Base-by-base conservation (phyloP, 1,140 invertebrate genomes). In the Dendrolimus kikuchii region DNA sequence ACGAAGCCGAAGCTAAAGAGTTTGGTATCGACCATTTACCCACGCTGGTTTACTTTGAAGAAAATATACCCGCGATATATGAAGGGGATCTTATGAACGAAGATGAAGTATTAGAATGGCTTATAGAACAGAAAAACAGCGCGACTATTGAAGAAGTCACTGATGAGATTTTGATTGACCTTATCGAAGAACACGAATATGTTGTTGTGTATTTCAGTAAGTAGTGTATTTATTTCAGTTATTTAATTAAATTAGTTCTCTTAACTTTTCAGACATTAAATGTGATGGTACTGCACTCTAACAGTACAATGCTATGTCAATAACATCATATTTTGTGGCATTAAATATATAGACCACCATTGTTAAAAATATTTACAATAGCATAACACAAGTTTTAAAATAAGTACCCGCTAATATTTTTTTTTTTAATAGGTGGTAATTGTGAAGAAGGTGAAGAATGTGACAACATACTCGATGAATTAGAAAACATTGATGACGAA, bases 71-170 rank as follows among this genome's bases (percentile, higher is more conserved):
- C 5, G 94, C 94, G 5, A 89, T 98, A 44, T 98, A 96, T 75
- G 95, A 97, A 89, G 95, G 96, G 41, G 95, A 97, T 86, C 88
- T 98, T 0, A 92, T 95, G 81, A 96, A 97, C 73, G 96, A 98
- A 87, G 94, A 98, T 63, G 94, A 96, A 88, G 96, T 98, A 5
- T 85, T 98, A 5, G 90, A 94, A 66, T 98, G 96, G 96, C 87
- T 98, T 3, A 90, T 98, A 57, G 91, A 96, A 67, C 96, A 98
- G 74, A 96, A 97, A 79, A 94, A 93, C 71, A 93, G 94, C 1
- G 95, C 96, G 41, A 97, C 96, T 1, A 98, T 98, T 62, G 96
- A 98, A 89, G 95, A 97, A 89, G 95, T 98, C 10, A 97, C 95
- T 1, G 95, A 97, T 78, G 95, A 97, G 88, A 97, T 97, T 71